Conservation (phyloP, 2,797 vertebrate genomes). For the Rhinophrynus dorsalis region DNA sequence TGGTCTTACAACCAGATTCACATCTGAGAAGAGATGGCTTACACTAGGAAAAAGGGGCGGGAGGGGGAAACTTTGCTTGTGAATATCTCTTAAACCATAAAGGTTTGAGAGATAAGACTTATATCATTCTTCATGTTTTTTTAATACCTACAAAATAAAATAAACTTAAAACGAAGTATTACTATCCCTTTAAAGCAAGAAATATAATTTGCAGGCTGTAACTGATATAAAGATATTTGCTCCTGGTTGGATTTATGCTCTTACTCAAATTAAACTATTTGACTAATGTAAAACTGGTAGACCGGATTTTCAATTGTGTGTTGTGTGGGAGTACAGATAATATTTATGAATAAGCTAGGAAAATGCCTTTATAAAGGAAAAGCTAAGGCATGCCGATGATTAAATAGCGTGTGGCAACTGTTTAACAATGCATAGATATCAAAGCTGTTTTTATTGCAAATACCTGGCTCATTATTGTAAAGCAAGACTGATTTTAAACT, state of each 20-base stretch:
- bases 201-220: not conserved
- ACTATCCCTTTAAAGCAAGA: no score
- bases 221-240: slow-evolving; percentile 5
- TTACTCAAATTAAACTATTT: slow-evolving; percentile 4
- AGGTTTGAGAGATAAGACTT: no score
- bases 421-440: slow-evolving; percentile 23
- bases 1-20: no score
- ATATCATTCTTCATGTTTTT: no score
- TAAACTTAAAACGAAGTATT: no score
- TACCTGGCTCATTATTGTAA: not conserved
- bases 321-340: slow-evolving; percentile 26
- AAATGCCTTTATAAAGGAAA: slow-evolving; percentile 7
- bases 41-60: no score
- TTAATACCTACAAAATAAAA: no score
- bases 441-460: slow-evolving; percentile 2
- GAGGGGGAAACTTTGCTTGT: no score
- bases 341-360: slow-evolving; percentile 26
- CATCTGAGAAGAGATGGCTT: no score
- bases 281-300: slow-evolving; percentile 3
- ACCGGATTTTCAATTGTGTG: slow-evolving; percentile 22
- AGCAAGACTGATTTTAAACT: not conserved
- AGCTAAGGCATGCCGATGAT: slow-evolving; percentile 13
- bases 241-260: not conserved
- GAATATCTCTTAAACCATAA: no score
- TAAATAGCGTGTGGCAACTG: slow-evolving; percentile 22